phyloP scores from a whole-genome alignment of 2,888 invertebrate species.

The Hypselothyrea guttata region DNA sequence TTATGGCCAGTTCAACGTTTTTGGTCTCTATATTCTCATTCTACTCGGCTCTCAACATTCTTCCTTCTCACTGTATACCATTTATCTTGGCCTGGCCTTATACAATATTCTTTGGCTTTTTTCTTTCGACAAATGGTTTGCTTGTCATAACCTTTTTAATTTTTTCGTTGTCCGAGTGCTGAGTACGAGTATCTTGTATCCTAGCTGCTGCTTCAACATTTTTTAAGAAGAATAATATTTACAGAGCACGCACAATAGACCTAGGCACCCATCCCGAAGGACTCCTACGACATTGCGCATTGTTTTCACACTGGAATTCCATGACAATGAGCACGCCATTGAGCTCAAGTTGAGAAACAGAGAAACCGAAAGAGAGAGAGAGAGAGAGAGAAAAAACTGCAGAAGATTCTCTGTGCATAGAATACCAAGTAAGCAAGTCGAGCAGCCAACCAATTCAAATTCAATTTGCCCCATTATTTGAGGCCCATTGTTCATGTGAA shows the following conservation, averaged over 20 bases:
- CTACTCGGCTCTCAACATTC: conserved; percentile 22
- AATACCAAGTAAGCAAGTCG: conserved; percentile 36
- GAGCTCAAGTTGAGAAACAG: conserved; percentile 45
- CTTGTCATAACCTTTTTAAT: conserved; percentile 69
- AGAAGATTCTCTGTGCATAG: conserved; percentile 34
- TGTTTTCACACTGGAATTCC: conserved; percentile 73
- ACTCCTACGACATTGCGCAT: conserved; percentile 51
- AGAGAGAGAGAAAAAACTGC: conserved; percentile 7
- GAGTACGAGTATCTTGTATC: conserved; percentile 42
- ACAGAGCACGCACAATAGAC: conserved; percentile 71
- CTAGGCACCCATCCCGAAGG: conserved; percentile 35
- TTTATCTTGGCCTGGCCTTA: conserved; percentile 45
- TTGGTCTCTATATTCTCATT: conserved; percentile 16
- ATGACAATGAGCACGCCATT: conserved; percentile 68
- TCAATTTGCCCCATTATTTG: conserved; percentile 80
- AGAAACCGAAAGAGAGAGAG: conserved; percentile 21
- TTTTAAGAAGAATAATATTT: conserved; percentile 76
- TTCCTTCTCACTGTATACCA: conserved; percentile 41
- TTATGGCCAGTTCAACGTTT: conserved; percentile 49
- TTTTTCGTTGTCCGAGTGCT: conserved; percentile 27
- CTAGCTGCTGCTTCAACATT: conserved; percentile 44
- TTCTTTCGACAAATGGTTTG: conserved; percentile 69
- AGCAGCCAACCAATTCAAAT: conserved; percentile 78
- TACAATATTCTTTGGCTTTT: conserved; percentile 29
- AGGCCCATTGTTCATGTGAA: conserved; percentile 75